Evolutionary conservation across 2,888 invertebrate species (phyloP).

Genomic region (Orthosia gothica): DNA sequence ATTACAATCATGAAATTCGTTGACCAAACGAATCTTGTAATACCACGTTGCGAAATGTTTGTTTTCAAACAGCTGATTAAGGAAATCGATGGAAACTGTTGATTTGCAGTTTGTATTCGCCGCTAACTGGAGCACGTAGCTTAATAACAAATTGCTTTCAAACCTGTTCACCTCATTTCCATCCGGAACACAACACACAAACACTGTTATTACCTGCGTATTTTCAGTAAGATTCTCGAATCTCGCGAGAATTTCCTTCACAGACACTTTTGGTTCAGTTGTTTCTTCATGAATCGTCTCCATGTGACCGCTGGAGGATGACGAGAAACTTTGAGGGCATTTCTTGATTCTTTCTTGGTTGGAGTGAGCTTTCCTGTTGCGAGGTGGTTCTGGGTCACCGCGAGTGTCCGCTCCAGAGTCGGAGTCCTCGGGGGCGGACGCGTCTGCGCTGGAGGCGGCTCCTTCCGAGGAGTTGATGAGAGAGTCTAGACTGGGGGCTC

Average conservation of each 20-base stretch:
- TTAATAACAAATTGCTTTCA: constrained; percentile 65
- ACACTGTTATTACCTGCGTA: constrained; percentile 75
- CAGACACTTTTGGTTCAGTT: constrained; percentile 95
- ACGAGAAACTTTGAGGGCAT: constrained; percentile 89
- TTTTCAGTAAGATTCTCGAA: constrained; percentile 94
- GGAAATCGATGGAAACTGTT: constrained; percentile 62
- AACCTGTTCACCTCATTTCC: constrained; percentile 67
- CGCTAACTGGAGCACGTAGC: constrained; percentile 62
- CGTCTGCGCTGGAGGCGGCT: constrained; percentile 92
- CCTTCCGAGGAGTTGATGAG: constrained; percentile 93
- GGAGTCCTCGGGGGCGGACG: constrained; percentile 92
- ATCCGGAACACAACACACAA: constrained; percentile 65
- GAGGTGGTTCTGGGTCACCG: constrained; percentile 83
- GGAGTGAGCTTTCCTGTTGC: constrained; percentile 73
- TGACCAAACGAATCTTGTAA: constrained; percentile 69
- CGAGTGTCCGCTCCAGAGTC: constrained; percentile 93
- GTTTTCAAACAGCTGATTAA: constrained; percentile 71
- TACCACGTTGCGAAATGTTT: constrained; percentile 65
- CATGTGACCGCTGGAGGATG: constrained; percentile 93
- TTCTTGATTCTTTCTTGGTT: constrained; percentile 81
- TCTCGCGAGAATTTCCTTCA: constrained; percentile 95
- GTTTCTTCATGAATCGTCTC: constrained; percentile 96
- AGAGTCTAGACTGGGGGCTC: constrained; percentile 93
- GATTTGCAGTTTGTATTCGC: constrained; percentile 49
- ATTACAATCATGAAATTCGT: constrained; percentile 63